Conservation (phyloP, 2,888 invertebrate genomes). For the Campoplex nolae region DNA sequence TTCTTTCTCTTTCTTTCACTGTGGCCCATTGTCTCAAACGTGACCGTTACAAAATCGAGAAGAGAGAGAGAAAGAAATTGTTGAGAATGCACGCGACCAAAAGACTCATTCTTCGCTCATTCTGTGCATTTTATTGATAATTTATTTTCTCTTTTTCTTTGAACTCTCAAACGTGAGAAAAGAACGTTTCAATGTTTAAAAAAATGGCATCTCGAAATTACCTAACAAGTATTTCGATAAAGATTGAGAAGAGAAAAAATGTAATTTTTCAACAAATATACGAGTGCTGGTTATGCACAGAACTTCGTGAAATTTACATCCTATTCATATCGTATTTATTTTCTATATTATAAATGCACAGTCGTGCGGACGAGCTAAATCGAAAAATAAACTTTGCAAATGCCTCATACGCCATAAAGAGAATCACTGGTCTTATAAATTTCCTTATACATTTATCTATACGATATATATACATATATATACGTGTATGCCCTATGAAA, state of each 20-base stretch:
- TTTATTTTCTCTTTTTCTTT: not conserved
- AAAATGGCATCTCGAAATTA: not conserved
- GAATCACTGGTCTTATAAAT: not conserved
- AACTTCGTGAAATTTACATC: not conserved
- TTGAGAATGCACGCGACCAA: slow-evolving; percentile 58
- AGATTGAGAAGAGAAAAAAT: not conserved
- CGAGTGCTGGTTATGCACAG: not conserved
- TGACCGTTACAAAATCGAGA: slow-evolving; percentile 61
- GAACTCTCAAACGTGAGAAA: not conserved
- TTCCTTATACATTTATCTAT: not conserved
- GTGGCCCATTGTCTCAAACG: slow-evolving; percentile 66
- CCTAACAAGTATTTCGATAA: no score
- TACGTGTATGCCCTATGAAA: not conserved
- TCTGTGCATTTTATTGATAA: slow-evolving; percentile 15
- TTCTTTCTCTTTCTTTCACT: slow-evolving; percentile 8
- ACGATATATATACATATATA: not conserved
- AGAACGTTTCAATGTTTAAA: not conserved
- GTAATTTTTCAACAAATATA: not conserved
- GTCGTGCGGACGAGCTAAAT: not conserved
- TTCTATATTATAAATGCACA: not conserved
- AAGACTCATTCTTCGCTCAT: slow-evolving; percentile 4
- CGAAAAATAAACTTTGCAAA: not conserved
- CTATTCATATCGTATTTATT: not conserved
- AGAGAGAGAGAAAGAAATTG: slow-evolving; percentile 33
- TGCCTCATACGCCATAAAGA: not conserved